A percentile compares a stretch with the other conserved stretches of the same genome.
These are phyloP conservation scores for Zapus hudsonius DNA, from an alignment of 2,113 vertebrate genomes.

Conservation along the genomic window DNA sequence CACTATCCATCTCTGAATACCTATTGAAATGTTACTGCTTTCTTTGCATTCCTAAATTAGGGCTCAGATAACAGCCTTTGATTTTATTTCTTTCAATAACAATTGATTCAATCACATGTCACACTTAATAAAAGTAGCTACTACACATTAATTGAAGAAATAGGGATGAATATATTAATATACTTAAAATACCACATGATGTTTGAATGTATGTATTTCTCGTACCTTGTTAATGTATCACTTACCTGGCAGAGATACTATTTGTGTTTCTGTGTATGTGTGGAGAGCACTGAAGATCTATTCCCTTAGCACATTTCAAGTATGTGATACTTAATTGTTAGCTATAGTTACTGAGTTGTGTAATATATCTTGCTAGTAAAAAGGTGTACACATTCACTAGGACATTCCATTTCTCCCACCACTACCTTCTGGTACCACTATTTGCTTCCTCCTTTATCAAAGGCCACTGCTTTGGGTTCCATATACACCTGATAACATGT, in stretches of 20 bases:
- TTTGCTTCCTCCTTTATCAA: neutral
- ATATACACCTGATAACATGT: neutral
- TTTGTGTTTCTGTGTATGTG: neutral
- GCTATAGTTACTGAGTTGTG: neutral
- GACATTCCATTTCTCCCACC: neutral
- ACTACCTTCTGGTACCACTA: neutral
- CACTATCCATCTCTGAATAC: neutral
- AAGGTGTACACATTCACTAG: neutral
- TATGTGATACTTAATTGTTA: neutral
- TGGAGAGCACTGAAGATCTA: neutral
- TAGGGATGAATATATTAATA: neutral
- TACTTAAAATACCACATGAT: too few relatives aligned
- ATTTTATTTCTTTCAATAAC: neutral
- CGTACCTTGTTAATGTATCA: neutral
- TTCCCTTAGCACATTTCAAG: neutral
- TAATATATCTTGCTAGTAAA: neutral
- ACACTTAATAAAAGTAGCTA: neutral
- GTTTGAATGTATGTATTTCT: neutral
- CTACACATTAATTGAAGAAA: neutral
- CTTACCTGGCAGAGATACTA: neutral
- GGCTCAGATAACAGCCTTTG: neutral
- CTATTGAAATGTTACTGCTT: neutral
- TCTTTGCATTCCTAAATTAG: neutral
- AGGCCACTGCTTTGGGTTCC: neutral
- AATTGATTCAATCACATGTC: neutral